Conservation (phyloP, 2,113 vertebrate genomes). For the Eudyptes chrysolophus region DNA sequence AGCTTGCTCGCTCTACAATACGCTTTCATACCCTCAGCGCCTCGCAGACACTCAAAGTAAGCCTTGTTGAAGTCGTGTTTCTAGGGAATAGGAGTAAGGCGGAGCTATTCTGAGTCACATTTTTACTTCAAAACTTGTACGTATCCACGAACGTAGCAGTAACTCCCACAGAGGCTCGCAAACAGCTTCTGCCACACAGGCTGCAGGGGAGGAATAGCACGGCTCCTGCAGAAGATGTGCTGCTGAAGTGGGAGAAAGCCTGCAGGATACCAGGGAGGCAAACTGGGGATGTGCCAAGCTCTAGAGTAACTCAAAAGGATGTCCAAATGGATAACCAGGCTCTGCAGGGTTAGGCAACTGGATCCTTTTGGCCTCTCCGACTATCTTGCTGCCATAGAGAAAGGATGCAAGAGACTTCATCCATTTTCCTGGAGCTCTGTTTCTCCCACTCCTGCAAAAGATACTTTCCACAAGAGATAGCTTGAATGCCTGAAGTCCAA, state of each 20-base stretch:
- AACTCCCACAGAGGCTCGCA: slow-evolving; percentile 14
- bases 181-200: background rate
- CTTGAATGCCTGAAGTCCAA: background rate
- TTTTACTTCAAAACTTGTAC: background rate
- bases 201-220: slow-evolving; percentile 12
- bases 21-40: background rate
- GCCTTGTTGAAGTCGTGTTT: background rate
- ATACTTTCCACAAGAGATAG: background rate
- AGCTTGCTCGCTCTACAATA: background rate
- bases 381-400: accelerated
- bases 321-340: background rate
- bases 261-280: background rate
- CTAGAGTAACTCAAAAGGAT: background rate
- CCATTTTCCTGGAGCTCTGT: background rate
- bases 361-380: accelerated
- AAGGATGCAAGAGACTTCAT: background rate
- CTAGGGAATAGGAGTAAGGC: slow-evolving; percentile 23
- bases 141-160: background rate
- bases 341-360: background rate
- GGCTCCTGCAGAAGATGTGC: background rate
- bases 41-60: background rate
- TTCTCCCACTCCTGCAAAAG: background rate
- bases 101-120: slow-evolving; percentile 19
- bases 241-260: background rate
- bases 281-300: background rate